Percentiles rank a stretch among this genome's conserved stretches.
Evolutionary conservation across 2,113 vertebrate genomes (phyloP).

Genomic region (Aegithalos caudatus): DNA sequence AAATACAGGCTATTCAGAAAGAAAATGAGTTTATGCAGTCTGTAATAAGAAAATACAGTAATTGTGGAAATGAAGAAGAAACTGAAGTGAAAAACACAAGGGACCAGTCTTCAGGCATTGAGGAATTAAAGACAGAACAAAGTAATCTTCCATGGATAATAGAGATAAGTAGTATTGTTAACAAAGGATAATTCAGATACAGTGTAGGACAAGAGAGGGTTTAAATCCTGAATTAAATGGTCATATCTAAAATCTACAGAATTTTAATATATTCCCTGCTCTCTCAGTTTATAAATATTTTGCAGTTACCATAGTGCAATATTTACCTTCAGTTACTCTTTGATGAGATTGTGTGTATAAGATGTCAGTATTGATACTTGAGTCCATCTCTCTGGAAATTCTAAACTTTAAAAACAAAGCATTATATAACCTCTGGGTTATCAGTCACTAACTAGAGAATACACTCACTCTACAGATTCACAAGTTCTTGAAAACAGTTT

Average conservation of each 20-base stretch:
- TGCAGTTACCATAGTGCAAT: background rate
- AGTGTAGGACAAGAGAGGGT: background rate
- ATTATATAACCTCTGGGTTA: background rate
- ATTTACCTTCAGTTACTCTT: background rate
- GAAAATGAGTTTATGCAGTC: background rate
- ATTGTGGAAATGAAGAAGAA: conserved; percentile 27
- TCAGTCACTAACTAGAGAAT: background rate
- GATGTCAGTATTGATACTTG: background rate
- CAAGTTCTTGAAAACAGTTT: conserved; percentile 47
- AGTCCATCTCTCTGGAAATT: background rate
- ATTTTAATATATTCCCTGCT: background rate
- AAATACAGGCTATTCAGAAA: conserved; percentile 13
- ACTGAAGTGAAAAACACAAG: conserved; percentile 10
- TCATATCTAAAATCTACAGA: background rate
- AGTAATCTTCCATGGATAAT: background rate
- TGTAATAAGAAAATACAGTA: background rate
- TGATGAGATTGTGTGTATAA: background rate
- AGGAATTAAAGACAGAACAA: conserved; percentile 21
- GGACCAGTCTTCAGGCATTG: background rate
- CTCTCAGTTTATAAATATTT: background rate
- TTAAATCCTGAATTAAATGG: background rate
- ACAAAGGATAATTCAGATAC: background rate
- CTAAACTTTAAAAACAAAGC: background rate
- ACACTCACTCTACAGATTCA: conserved; percentile 52
- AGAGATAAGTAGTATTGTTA: conserved; percentile 3